Evolutionary conservation across 2,888 invertebrate genomes (phyloP).

Genomic region (Apamea anceps): DNA sequence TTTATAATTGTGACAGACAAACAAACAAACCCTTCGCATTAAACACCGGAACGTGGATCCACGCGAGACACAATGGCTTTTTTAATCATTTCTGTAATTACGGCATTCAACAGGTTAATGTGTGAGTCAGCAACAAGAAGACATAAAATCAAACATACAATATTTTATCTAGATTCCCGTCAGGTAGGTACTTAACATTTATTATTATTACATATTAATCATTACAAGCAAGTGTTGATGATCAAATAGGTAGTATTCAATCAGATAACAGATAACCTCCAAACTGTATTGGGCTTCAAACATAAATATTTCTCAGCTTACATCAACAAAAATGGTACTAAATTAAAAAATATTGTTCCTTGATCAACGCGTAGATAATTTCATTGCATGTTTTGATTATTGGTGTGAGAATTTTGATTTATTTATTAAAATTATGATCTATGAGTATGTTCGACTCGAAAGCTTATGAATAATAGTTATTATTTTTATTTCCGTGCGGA

Average conservation of each 20-base stretch:
- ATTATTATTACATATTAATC: constrained; percentile 50
- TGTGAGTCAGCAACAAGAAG: background rate
- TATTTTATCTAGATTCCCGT: constrained; percentile 13
- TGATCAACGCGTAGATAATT: constrained; percentile 62
- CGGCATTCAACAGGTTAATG: background rate
- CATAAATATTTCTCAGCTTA: constrained; percentile 55
- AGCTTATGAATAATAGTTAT: background rate
- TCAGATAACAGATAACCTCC: constrained; percentile 64
- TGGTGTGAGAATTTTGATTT: constrained; percentile 48
- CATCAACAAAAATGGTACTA: constrained; percentile 35
- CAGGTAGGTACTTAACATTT: constrained; percentile 20
- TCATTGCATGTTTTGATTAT: constrained; percentile 55
- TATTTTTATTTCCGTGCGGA: constrained; percentile 35
- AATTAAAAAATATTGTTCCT: constrained; percentile 53
- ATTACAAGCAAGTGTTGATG: constrained; percentile 51
- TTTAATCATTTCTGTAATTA: background rate
- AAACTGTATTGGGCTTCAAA: constrained; percentile 55
- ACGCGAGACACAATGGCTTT: background rate
- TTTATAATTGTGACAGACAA: background rate
- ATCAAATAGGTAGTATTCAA: constrained; percentile 59
- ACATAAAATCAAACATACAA: constrained; percentile 19
- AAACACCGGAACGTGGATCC: background rate
- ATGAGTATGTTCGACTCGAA: background rate
- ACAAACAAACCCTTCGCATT: background rate
- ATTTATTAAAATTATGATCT: constrained; percentile 41